Conservation (phyloP, 2,113 vertebrate genomes). For the Varanus salvator region DNA sequence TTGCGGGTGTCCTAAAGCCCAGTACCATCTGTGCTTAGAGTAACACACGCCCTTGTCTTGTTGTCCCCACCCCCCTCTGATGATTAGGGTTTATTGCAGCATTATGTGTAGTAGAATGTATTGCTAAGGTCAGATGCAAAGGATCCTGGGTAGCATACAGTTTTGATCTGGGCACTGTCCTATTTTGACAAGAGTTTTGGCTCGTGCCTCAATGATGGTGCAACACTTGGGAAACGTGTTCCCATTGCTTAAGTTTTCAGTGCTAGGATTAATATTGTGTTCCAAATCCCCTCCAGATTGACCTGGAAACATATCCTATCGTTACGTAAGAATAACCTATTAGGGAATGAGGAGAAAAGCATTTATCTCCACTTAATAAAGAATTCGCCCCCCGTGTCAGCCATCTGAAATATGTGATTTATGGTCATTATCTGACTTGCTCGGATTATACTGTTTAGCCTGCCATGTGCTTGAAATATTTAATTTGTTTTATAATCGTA, state of each 20-base stretch:
- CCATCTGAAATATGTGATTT: slow-evolving; percentile 46
- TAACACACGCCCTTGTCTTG: not conserved
- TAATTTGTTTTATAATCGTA: slow-evolving; percentile 25
- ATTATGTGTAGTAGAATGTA: not conserved
- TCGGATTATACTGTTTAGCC: slow-evolving; percentile 31
- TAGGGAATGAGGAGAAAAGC: slow-evolving; percentile 24
- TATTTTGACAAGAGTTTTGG: slow-evolving; percentile 29
- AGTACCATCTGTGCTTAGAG: not conserved
- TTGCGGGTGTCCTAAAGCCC: not conserved
- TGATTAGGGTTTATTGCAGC: slow-evolving; percentile 20
- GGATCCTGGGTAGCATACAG: slow-evolving; percentile 15
- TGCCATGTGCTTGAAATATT: slow-evolving; percentile 8
- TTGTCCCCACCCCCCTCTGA: too few relatives aligned
- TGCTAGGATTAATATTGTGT: slow-evolving; percentile 17
- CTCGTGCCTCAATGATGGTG: slow-evolving; percentile 44
- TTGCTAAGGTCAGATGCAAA: slow-evolving; percentile 35
- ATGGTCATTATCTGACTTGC: slow-evolving; percentile 16
- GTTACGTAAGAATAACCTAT: slow-evolving; percentile 20
- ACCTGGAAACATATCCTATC: slow-evolving; percentile 32
- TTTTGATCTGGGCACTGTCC: slow-evolving; percentile 41
- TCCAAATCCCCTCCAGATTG: slow-evolving; percentile 32
- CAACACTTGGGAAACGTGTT: not conserved
- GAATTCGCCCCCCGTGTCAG: not conserved
- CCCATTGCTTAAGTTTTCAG: slow-evolving; percentile 18
- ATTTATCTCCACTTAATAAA: slow-evolving; percentile 39